Evolutionary conservation across 2,113 vertebrate species (phyloP), one percentile per base, ranked within the genome.

Genomic region (Sander vitreus): DNA sequence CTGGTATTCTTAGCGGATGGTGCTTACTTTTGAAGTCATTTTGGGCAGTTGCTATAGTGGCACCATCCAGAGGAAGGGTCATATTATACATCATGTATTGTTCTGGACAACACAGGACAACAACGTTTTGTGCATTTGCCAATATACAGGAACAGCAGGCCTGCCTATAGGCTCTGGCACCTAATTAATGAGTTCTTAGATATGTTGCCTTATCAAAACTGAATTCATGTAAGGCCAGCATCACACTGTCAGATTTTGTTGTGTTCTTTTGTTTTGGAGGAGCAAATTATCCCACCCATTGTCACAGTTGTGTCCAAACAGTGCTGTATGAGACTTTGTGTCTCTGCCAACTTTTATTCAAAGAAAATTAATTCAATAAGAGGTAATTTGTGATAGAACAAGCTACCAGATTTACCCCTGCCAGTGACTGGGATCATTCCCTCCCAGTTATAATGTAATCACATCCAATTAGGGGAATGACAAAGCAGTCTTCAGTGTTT

Each of bases 381-480:
- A 85, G 84, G 78, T 87, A 25, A 82, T 92, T 89, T 88, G 83
- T 73, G 75, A 66, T 59, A 70, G 76, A 89, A 85, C 82, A 82
- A 88, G 84, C 73, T 64, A 60, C 70, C 76, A 43, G 43, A 83
- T 79, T 85, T 51, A 55, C 70, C 76, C 68, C 81, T 87, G 86
- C 80, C 78, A 86, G 75, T 45, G 36, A 80, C 53, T 51, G 50
- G 86, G 83, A 86, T 89, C 53, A 55, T 84, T 87, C 76, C 78
- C 67, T 81, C 86, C 86, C 73, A 67, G 83, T 84, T 88, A 82
- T 74, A 91, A 83, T 81, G 77, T 85, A 91, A 92, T 92, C 87
- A 86, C 77, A 66, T 88, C 80, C 86, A 92, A 91, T 92, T 89
- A 92, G 75, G 25, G 11, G 45, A 85, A 92, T 85, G 87, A 91